phyloP scores from a whole-genome alignment of 2,797 vertebrate genomes.

The Pelochelys cantorii region DNA sequence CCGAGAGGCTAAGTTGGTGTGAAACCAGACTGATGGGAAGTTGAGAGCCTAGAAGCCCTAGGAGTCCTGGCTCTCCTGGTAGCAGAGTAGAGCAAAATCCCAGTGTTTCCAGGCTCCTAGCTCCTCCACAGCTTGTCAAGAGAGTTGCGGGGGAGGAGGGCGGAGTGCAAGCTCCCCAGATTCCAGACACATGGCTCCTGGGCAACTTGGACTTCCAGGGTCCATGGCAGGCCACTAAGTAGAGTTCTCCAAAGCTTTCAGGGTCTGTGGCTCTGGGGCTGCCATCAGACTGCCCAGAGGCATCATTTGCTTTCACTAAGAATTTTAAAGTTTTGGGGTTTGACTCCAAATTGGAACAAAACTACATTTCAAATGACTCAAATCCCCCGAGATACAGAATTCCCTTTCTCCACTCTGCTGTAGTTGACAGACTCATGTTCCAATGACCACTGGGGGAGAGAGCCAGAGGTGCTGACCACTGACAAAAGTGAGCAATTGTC shows the following conservation, averaged over 20 bases:
- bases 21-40: not conserved
- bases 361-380: not conserved
- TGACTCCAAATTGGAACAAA: not conserved
- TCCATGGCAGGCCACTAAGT: not conserved
- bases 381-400: not conserved
- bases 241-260: not conserved
- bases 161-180: too few relatives aligned
- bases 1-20: not conserved
- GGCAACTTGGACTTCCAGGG: not conserved
- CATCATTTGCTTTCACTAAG: not conserved
- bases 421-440: not conserved
- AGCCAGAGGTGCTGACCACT: not conserved
- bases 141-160: not conserved
- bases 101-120: not conserved
- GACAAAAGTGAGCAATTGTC: rapidly evolving
- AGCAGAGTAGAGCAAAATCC: not conserved
- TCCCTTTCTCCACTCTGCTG: not conserved
- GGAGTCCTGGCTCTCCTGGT: not conserved
- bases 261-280: not conserved
- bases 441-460: rapidly evolving
- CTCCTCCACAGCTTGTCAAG: not conserved
- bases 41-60: not conserved
- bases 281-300: not conserved
- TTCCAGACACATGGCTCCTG: not conserved
- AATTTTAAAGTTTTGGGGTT: not conserved